Percentiles rank a stretch among this genome's conserved stretches.
Conservation (phyloP, 2,113 vertebrate genomes). For the Pedetes capensis region DNA sequence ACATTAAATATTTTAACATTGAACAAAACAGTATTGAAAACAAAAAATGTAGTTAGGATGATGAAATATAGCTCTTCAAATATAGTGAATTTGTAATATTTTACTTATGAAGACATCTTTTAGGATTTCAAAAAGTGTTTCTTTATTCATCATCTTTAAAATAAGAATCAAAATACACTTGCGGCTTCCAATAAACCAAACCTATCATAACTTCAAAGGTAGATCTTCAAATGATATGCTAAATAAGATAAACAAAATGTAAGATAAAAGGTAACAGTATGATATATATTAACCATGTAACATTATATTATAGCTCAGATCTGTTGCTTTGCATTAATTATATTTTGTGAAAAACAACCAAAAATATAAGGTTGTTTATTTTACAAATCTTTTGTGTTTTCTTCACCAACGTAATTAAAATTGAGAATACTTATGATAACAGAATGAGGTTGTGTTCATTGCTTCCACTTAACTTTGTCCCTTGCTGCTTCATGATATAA, state of each 20-base stretch:
- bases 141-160: neutral
- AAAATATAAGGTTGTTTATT: conserved; percentile 11
- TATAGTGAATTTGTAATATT: neutral
- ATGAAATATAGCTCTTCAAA: neutral
- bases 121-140: neutral
- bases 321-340: neutral
- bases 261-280: neutral
- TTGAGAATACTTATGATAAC: conserved; percentile 58
- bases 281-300: neutral
- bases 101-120: neutral
- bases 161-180: neutral
- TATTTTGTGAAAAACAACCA: neutral
- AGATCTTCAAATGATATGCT: neutral
- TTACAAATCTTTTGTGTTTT: conserved; percentile 6
- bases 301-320: neutral
- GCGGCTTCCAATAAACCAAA: neutral
- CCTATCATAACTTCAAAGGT: neutral
- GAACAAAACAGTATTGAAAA: neutral
- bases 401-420: conserved; percentile 40
- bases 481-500: conserved; percentile 2
- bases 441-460: conserved; percentile 45
- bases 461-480: neutral
- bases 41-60: neutral
- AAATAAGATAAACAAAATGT: neutral
- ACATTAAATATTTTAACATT: neutral